Base-by-base conservation (phyloP, 2,888 invertebrate species). In the Hyles lineata region DNA sequence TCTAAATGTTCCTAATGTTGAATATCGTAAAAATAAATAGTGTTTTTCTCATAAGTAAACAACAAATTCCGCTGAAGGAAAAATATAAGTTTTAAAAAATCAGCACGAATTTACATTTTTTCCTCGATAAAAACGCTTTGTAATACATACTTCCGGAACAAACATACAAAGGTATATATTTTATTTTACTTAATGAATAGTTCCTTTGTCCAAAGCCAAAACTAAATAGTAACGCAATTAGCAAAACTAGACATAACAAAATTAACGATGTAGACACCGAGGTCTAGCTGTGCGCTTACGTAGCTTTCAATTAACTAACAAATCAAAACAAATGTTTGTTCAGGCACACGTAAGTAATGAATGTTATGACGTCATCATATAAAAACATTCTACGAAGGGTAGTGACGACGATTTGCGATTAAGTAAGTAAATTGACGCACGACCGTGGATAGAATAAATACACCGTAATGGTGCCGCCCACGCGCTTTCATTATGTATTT, bases 351-450 rank as follows among this genome's bases (percentile, higher is more conserved):
- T 79, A 78, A 78, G 77, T 77, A 77, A 76, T 77, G 78, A 77
- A 76, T 77, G 77, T 73, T 43, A 75, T 84, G 82, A 85, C 85
- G 84, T 85, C 83, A 85, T 76, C 74, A 63, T 73, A 73, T 78
- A 77, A 70, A n/a, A 72, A 62, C 70, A 67, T 71, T 60, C 74
- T 74, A 67, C 76, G 78, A 81, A 84, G 84, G 84, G 83, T 81
- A 79, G 82, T 92, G 92, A 92, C 92, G 92, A 87, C 87, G 90
- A 80, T 84, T 76, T 74, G 80, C 84, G 87, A 87, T 87, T 86
- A 89, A 87, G 83, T 80, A 83, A 89, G 85, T 87, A 90, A 92
- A 93, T 87, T 92, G 93, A 93, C 93, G 93, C 92, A 93, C 90
- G 85, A 81, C 82, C 81, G 73, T 80, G 81, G 79, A 79, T 80